Evolutionary conservation across 2,888 invertebrate species (phyloP), one percentile per base, ranked within the genome.

Genomic region (Calameuta idolon): DNA sequence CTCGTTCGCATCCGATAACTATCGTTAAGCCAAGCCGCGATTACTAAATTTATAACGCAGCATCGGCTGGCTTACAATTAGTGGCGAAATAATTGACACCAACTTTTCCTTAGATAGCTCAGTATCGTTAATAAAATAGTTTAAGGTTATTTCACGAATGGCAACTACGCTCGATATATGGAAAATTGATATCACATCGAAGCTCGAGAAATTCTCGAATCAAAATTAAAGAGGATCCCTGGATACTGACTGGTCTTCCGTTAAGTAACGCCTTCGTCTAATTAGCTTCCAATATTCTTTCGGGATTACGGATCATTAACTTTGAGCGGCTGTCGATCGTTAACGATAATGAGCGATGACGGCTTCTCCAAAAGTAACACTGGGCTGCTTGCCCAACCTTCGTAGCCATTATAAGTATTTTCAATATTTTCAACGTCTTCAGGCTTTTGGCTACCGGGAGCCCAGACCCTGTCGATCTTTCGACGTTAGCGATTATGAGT

Each of bases 241-340:
- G 55, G 9, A 15, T 55, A 55, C 23, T 23, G 55, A 55, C 55
- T 55, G 23, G 15, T 23, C 55, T 78, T 77, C 80, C 82, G 81
- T 84, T 84, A 82, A 83, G 84, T 76, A 85, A 83, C 82, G 79
- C 84, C 79, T 79, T 82, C 84, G 81, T 83, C 86, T 87, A 86
- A 89, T 89, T 88, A 85, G 84, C 82, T 81, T 83, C 81, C 81
- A 79, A 85, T 85, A 86, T 85, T 87, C 84, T 78, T 79, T 77
- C 78, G 80, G 83, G 81, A 84, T 84, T 80, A 82, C 81, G 80
- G 82, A 82, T 87, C 86, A 85, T 87, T 87, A 87, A 84, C 80
- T 85, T 75, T 73, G 73, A 55, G 55, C 79, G 71, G 75, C 34
- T 73, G 77, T 71, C 74, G 80, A 80, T 85, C 84, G 79, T 85